Evolutionary conservation across 1,140 invertebrate genomes (phyloP).

Genomic region (Elymnias hypermnestra): DNA sequence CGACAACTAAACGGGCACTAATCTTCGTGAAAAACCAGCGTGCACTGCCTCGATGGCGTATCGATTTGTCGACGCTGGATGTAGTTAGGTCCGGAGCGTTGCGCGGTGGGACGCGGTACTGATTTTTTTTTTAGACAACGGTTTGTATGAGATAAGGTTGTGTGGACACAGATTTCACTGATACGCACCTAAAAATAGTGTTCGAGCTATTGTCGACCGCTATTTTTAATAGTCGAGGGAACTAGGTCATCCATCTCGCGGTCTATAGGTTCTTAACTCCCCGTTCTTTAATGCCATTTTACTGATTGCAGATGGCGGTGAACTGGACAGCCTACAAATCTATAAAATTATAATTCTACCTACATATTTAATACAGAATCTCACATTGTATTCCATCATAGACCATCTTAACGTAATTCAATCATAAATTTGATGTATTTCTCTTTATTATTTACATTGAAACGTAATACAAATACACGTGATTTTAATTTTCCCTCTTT

Average conservation of each 20-base stretch:
- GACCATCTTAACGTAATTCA: no score
- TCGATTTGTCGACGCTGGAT: constrained; percentile 48
- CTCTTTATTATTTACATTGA: no score
- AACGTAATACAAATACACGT: no score
- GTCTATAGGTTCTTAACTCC: constrained; percentile 43
- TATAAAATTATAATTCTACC: no score
- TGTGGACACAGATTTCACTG: constrained; percentile 51
- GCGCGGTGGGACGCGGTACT: constrained; percentile 38
- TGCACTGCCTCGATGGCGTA: constrained; percentile 41
- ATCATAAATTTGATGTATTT: no score
- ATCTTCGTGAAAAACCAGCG: constrained; percentile 44
- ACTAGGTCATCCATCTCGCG: constrained; percentile 54
- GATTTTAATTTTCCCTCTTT: no score
- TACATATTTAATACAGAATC: no score
- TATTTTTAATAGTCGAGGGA: constrained; percentile 70
- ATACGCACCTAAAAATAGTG: constrained; percentile 70
- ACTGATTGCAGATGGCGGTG: constrained; percentile 43
- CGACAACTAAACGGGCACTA: constrained; percentile 52
- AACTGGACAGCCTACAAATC: no score
- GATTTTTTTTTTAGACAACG: constrained; percentile 24
- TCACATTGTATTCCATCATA: no score
- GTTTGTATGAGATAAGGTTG: constrained; percentile 46
- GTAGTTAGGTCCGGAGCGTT: constrained; percentile 39
- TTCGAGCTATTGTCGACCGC: constrained; percentile 68
- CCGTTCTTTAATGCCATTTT: constrained; percentile 23